Evolutionary conservation across 2,888 invertebrate genomes (phyloP).

Genomic region (Epistrophe eligans): DNA sequence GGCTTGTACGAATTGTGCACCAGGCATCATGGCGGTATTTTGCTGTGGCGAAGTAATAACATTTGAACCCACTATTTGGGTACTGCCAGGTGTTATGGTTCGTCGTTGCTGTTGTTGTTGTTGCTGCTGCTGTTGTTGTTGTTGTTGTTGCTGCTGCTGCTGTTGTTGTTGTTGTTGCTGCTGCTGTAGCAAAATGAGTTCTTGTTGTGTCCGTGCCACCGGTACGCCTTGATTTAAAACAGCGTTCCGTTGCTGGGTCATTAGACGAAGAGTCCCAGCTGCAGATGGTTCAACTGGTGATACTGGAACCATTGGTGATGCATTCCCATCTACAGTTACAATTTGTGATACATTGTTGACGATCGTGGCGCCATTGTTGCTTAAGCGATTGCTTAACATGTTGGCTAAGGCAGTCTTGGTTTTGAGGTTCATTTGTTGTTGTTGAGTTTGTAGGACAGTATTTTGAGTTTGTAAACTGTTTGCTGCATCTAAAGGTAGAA

Average conservation of each 20-base stretch:
- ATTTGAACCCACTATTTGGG: conserved; percentile 78
- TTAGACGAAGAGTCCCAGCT: conserved; percentile 89
- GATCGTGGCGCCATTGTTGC: conserved; percentile 84
- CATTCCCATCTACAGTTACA: conserved; percentile 79
- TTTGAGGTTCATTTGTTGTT: conserved; percentile 89
- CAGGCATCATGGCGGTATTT: conserved; percentile 70
- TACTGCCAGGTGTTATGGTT: conserved; percentile 84
- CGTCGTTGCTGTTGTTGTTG: conserved; percentile 85
- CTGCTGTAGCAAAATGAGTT: conserved; percentile 85
- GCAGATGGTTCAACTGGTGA: conserved; percentile 86
- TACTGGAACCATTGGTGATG: conserved; percentile 80
- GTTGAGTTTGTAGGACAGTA: conserved; percentile 86
- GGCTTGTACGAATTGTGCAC: conserved; percentile 65
- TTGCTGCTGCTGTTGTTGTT: conserved; percentile 83
- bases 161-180: conserved; percentile 84
- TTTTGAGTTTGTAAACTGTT: conserved; percentile 78
- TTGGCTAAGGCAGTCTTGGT: conserved; percentile 98
- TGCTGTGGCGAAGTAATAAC: conserved; percentile 81
- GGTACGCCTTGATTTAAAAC: conserved; percentile 84
- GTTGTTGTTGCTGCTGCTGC: conserved; percentile 84
- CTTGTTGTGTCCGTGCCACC: conserved; percentile 81
- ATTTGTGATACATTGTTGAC: conserved; percentile 76
- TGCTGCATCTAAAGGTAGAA: conserved; percentile 73
- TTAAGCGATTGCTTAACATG: conserved; percentile 93
- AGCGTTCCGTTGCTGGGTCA: conserved; percentile 93